These are phyloP conservation scores for Aldrovandia affinis DNA, from an alignment of 2,797 vertebrate genomes.

Conservation along the genomic window DNA sequence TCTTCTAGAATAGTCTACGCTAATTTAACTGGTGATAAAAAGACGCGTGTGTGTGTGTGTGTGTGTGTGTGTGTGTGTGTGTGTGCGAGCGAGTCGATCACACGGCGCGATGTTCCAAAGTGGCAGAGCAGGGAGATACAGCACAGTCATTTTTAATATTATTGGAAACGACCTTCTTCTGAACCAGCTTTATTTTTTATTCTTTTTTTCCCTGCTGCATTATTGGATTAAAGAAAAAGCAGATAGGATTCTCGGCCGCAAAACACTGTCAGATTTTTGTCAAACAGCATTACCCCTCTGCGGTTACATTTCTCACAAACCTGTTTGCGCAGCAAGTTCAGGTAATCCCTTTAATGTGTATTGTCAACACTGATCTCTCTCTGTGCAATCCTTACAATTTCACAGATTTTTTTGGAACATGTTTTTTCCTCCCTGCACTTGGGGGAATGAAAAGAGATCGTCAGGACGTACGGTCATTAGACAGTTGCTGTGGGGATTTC, in stretches of 20 bases:
- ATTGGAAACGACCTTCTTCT: constrained; percentile 47
- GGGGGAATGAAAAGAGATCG: constrained; percentile 35
- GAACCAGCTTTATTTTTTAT: constrained; percentile 53
- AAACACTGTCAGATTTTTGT: constrained; percentile 45
- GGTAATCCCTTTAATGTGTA: constrained; percentile 59
- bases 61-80: too few relatives aligned
- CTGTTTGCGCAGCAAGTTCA: constrained; percentile 55
- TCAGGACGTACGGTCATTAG: constrained; percentile 34
- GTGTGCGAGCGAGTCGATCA: too few relatives aligned
- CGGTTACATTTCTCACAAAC: constrained; percentile 51
- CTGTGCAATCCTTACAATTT: constrained; percentile 33
- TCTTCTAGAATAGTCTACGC: constrained; percentile 23
- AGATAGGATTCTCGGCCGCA: constrained; percentile 49
- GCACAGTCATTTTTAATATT: constrained; percentile 47
- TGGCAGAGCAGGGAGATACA: constrained; percentile 31
- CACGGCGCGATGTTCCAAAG: too few relatives aligned
- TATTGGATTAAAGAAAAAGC: constrained; percentile 57
- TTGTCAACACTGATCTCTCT: constrained; percentile 55
- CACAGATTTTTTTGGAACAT: constrained; percentile 52
- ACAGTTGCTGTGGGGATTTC: constrained; percentile 13
- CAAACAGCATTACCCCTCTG: constrained; percentile 39
- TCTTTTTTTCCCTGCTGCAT: constrained; percentile 37
- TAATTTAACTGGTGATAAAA: constrained; percentile 31
- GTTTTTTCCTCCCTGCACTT: constrained; percentile 41
- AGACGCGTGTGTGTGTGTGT: too few relatives aligned